These are phyloP conservation scores for Erannis defoliaria DNA, from an alignment of 2,888 invertebrate species.

Conservation along the genomic window DNA sequence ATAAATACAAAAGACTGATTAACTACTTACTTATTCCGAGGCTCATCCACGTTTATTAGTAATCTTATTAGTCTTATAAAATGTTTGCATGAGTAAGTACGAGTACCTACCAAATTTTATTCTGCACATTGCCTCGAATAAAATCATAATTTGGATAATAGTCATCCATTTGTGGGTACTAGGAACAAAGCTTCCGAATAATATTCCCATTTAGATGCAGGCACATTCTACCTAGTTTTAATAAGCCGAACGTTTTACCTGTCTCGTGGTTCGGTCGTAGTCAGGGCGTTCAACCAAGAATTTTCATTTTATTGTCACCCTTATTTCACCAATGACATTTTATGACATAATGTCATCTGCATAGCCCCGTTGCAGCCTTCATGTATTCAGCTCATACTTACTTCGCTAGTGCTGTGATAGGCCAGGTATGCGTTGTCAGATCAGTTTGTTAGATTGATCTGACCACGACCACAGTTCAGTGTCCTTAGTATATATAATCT, in stretches of 20 bases:
- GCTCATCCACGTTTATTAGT: too few relatives aligned
- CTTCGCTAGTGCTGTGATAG: too few relatives aligned
- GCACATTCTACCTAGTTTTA: constrained; percentile 9
- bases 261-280: constrained; percentile 4
- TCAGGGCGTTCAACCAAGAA: constrained; percentile 14
- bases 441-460: too few relatives aligned
- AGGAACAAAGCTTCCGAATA: constrained; percentile 7
- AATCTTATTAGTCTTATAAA: too few relatives aligned
- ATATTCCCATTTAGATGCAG: constrained; percentile 13
- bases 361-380: constrained; percentile 14
- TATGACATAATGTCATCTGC: constrained; percentile 16
- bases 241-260: constrained; percentile 15
- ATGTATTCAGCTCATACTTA: neutral
- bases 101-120: too few relatives aligned
- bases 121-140: neutral
- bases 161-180: constrained; percentile 1
- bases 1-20: too few relatives aligned
- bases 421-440: too few relatives aligned
- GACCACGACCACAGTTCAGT: too few relatives aligned
- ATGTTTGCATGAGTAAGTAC: too few relatives aligned
- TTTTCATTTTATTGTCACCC: constrained; percentile 19
- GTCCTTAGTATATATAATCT: neutral
- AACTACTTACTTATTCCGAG: too few relatives aligned
- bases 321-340: constrained; percentile 15
- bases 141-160: constrained; percentile 11